Percentiles rank a stretch among this genome's conserved stretches.
These are phyloP conservation scores for Escarpia spicata DNA, from an alignment of 2,888 invertebrate species.

Conservation along the genomic window DNA sequence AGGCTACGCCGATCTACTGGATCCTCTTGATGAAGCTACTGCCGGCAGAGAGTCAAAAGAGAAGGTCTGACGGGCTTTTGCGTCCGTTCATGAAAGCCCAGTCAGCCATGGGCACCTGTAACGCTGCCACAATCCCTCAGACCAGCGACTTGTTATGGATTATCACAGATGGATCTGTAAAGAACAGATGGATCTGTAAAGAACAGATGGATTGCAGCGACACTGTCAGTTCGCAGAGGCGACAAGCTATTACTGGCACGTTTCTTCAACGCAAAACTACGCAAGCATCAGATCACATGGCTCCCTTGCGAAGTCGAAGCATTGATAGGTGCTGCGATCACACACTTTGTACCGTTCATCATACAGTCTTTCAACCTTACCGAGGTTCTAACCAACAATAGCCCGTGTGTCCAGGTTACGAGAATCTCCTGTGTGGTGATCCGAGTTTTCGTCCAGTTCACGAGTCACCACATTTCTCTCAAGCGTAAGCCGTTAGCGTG, in stretches of 20 bases:
- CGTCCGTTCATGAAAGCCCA: neutral
- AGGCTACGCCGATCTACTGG: neutral
- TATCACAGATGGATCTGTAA: constrained; percentile 13
- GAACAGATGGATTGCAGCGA: too few relatives aligned
- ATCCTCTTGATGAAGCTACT: neutral
- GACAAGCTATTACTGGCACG: too few relatives aligned
- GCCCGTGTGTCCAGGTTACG: too few relatives aligned
- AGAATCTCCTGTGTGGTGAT: too few relatives aligned
- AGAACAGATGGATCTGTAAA: constrained; percentile 6
- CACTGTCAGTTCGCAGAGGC: too few relatives aligned
- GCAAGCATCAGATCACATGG: too few relatives aligned
- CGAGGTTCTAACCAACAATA: too few relatives aligned
- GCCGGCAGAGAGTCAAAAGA: neutral
- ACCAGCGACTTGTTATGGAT: neutral
- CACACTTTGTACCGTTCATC: too few relatives aligned
- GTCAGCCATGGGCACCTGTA: neutral
- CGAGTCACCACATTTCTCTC: constrained; percentile 38
- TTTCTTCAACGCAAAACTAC: too few relatives aligned
- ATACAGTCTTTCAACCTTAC: too few relatives aligned
- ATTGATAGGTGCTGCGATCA: constrained; percentile 36
- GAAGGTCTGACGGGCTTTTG: neutral
- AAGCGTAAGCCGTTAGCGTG: constrained; percentile 35
- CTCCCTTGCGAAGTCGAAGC: too few relatives aligned
- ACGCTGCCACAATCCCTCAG: neutral
- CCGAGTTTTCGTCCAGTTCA: too few relatives aligned